These are phyloP conservation scores for Formicarius rufipectus DNA, from an alignment of 2,113 vertebrate species.

Conservation along the genomic window DNA sequence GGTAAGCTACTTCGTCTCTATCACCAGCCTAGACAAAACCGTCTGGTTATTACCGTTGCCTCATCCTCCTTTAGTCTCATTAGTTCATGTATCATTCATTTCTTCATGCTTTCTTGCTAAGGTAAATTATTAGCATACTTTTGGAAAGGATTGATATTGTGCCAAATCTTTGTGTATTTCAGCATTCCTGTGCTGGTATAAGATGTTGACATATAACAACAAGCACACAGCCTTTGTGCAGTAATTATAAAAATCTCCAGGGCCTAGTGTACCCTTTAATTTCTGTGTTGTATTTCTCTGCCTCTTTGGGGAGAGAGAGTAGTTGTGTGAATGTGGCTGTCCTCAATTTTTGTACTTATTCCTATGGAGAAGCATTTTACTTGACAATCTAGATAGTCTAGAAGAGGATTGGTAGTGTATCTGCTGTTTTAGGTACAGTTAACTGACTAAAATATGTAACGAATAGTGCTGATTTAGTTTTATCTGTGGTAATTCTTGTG, in stretches of 20 bases:
- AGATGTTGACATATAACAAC: not conserved
- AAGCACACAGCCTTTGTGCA: not conserved
- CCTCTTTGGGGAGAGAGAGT: not conserved
- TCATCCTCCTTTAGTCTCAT: not conserved
- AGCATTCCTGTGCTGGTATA: not conserved
- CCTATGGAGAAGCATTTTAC: not conserved
- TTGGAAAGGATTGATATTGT: not conserved
- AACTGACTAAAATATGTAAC: not conserved
- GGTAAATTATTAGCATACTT: not conserved
- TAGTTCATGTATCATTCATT: slow-evolving; percentile 2
- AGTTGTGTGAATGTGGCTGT: not conserved
- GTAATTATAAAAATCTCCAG: not conserved
- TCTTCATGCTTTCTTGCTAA: not conserved
- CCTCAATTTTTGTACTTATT: not conserved
- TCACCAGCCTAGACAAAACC: not conserved
- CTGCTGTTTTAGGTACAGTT: not conserved
- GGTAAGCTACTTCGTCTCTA: not conserved
- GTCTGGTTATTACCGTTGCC: slow-evolving; percentile 6
- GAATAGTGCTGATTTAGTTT: not conserved
- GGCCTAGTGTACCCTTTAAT: not conserved
- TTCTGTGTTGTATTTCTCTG: not conserved
- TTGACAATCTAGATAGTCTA: not conserved
- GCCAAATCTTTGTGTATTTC: not conserved
- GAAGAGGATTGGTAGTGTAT: not conserved
- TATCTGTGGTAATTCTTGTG: not conserved